Percentiles rank a stretch among this genome's conserved stretches.
Conservation (phyloP, 2,797 vertebrate genomes). For the Squalus acanthias region DNA sequence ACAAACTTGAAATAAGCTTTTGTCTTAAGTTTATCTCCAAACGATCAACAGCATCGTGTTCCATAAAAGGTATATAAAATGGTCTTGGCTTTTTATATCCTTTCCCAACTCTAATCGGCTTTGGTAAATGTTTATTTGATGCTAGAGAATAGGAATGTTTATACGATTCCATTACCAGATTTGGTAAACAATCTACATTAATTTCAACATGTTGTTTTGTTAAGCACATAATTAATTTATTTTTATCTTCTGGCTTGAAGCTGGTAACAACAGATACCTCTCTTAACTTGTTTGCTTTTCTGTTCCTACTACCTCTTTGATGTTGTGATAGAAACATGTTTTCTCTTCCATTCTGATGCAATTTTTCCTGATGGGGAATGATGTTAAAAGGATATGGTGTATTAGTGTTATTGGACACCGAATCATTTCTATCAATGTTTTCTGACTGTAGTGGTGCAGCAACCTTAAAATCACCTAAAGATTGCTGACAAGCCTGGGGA, state of each 20-base stretch:
- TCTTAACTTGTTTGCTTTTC: neutral
- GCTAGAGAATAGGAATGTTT: neutral
- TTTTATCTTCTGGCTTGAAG: no score
- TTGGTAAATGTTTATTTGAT: neutral
- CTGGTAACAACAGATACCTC: neutral
- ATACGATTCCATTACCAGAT: neutral
- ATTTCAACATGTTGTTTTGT: conserved; percentile 23
- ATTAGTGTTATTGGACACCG: neutral
- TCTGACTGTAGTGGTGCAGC: neutral
- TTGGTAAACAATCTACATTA: neutral
- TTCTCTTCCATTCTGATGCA: neutral
- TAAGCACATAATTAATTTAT: neutral
- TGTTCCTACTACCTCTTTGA: neutral
- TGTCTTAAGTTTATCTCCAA: conserved; percentile 3
- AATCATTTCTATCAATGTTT: neutral
- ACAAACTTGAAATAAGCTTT: neutral
- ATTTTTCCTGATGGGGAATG: neutral
- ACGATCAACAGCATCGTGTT: conserved; percentile 2
- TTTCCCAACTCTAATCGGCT: neutral
- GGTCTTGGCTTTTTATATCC: neutral
- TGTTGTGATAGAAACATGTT: no score
- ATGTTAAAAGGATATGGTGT: neutral
- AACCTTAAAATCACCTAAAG: neutral
- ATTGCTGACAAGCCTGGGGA: neutral
- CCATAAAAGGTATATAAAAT: neutral